Conservation (phyloP, 2,797 vertebrate genomes). For the Caiman crocodilus region DNA sequence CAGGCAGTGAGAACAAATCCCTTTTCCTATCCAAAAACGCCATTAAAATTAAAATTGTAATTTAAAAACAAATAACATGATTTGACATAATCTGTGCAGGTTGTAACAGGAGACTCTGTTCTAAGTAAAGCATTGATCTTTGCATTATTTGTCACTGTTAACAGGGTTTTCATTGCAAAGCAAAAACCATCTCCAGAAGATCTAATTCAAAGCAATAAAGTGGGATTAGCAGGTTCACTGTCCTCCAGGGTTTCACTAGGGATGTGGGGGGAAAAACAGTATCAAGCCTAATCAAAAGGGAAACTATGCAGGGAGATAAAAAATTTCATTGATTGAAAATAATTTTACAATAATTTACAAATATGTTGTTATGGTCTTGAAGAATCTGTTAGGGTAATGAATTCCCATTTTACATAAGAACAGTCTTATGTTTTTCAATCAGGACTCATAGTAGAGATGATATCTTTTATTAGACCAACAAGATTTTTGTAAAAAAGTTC, state of each 20-base stretch:
- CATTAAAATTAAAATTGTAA: conserved; percentile 52
- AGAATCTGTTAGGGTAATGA: conserved; percentile 46
- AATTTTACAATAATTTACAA: conserved; percentile 23
- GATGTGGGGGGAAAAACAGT: conserved; percentile 1
- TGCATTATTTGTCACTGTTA: conserved; percentile 37
- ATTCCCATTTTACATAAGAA: conserved; percentile 6
- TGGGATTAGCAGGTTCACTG: conserved; percentile 19
- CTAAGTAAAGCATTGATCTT: conserved; percentile 64
- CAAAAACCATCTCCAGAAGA: conserved; percentile 44
- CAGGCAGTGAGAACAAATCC: conserved; percentile 41
- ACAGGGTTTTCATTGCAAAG: conserved; percentile 20
- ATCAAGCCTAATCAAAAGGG: conserved; percentile 47
- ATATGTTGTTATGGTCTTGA: conserved; percentile 8
- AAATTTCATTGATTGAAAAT: not conserved
- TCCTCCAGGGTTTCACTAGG: conserved; percentile 20
- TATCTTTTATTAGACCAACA: no score
- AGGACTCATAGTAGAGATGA: no score
- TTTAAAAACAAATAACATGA: conserved; percentile 37
- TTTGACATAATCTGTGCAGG: conserved; percentile 40
- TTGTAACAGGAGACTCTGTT: conserved; percentile 31
- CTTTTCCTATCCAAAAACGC: conserved; percentile 19
- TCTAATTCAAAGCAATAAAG: conserved; percentile 39
- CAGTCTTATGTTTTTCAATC: not conserved
- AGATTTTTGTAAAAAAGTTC: no score
- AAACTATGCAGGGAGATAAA: conserved; percentile 13